phyloP scores from a whole-genome alignment of 2,888 invertebrate species.

The Sphaerophoria rueppellii region DNA sequence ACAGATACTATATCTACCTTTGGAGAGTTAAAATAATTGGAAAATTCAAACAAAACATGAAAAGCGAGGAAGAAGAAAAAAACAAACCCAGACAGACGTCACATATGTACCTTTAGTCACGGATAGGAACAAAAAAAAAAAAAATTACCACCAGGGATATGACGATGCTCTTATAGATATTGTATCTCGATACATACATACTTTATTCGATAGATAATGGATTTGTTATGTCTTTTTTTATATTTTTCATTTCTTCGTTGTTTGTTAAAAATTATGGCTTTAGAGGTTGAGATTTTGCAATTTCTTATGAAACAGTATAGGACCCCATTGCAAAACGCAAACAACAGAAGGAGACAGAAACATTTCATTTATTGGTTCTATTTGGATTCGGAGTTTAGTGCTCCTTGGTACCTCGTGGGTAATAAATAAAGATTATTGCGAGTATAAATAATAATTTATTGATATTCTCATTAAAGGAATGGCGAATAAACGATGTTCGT shows the following conservation, averaged over 20 bases:
- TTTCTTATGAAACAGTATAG: background rate
- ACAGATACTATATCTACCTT: background rate
- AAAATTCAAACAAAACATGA: constrained; percentile 48
- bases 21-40: constrained; percentile 49
- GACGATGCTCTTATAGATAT: constrained; percentile 20
- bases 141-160: constrained; percentile 35
- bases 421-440: constrained; percentile 71
- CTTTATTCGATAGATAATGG: constrained; percentile 65
- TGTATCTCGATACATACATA: constrained; percentile 49
- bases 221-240: constrained; percentile 42
- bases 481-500: background rate
- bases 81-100: constrained; percentile 7
- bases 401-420: constrained; percentile 44
- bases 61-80: constrained; percentile 6
- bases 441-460: constrained; percentile 61
- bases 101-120: background rate
- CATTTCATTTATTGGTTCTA: constrained; percentile 46
- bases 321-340: background rate
- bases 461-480: constrained; percentile 53
- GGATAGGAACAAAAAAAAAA: background rate
- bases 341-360: background rate
- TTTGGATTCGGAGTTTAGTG: constrained; percentile 63
- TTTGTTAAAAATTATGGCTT: constrained; percentile 15
- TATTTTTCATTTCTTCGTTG: constrained; percentile 1
- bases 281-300: background rate